These are phyloP conservation scores for Tachypleus tridentatus DNA, from an alignment of 1,140 invertebrate species.

Conservation along the genomic window DNA sequence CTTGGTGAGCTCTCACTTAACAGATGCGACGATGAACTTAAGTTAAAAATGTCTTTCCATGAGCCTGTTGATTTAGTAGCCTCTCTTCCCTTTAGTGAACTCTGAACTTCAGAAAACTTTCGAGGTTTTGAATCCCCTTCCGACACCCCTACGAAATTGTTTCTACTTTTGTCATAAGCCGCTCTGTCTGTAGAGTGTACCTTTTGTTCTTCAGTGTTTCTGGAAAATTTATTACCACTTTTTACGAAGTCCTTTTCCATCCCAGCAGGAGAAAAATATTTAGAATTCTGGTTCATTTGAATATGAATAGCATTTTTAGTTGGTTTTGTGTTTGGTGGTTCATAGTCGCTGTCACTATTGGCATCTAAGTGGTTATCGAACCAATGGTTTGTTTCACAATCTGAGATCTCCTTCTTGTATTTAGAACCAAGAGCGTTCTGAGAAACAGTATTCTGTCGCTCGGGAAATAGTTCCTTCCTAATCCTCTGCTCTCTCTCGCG, in stretches of 20 bases:
- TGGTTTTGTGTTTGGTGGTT: neutral
- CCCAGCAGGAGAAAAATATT: too few relatives aligned
- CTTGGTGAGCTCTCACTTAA: neutral
- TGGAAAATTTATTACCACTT: too few relatives aligned
- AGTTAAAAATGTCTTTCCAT: neutral
- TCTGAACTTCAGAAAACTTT: too few relatives aligned
- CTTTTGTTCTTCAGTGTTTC: too few relatives aligned
- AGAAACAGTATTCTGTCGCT: conserved; percentile 10
- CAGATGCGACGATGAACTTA: neutral
- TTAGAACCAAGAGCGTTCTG: conserved; percentile 66
- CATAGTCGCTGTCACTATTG: conserved; percentile 35
- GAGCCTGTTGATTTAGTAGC: neutral
- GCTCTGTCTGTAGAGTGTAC: too few relatives aligned
- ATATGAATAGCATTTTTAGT: neutral
- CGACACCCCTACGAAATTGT: neutral
- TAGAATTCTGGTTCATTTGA: too few relatives aligned
- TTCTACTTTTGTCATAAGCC: too few relatives aligned
- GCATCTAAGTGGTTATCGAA: conserved; percentile 78
- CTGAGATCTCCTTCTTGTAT: conserved; percentile 73
- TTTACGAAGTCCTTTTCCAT: too few relatives aligned
- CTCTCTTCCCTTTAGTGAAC: neutral
- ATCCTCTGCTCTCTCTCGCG: conserved; percentile 24
- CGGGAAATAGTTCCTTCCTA: neutral
- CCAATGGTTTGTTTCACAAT: conserved; percentile 75
- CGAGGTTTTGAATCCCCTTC: too few relatives aligned